Evolutionary conservation across 2,113 vertebrate genomes (phyloP).

Genomic region (Bucco capensis): DNA sequence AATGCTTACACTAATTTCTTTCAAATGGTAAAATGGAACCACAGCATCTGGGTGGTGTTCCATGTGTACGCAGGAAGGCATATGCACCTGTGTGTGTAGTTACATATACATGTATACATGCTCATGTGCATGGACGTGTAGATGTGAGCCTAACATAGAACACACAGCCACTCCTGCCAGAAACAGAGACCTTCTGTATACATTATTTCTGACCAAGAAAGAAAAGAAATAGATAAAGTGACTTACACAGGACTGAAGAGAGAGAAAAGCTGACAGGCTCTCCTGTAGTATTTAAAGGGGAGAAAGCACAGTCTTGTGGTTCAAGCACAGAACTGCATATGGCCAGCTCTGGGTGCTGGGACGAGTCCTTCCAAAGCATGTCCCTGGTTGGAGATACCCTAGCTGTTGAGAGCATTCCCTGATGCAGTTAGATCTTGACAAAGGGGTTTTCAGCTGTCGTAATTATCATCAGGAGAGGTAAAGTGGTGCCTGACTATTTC

Average conservation of each 20-base stretch:
- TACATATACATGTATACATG: not conserved
- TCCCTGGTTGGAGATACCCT: not conserved
- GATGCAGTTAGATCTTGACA: rapidly evolving
- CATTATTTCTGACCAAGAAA: not conserved
- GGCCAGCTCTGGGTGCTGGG: not conserved
- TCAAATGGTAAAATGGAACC: conserved; percentile 35
- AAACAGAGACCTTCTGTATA: not conserved
- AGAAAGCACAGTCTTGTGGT: conserved; percentile 58
- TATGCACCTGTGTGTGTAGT: not conserved
- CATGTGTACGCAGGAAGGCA: not conserved
- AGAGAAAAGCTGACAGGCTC: not conserved
- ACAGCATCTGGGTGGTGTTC: not conserved
- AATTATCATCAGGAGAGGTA: not conserved
- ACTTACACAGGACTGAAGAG: not conserved
- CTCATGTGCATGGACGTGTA: not conserved
- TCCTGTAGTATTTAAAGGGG: not conserved
- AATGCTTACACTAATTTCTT: conserved; percentile 52
- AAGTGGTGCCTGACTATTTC: not conserved
- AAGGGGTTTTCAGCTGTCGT: not conserved
- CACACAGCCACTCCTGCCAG: not conserved
- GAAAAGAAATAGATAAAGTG: not conserved
- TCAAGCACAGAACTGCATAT: conserved; percentile 29
- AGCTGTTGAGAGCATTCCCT: not conserved
- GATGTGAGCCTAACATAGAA: not conserved
- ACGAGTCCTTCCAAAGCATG: not conserved